Base-by-base conservation (phyloP, 64 coral and sea anemone species). In the Cladopsammia gracilis region DNA sequence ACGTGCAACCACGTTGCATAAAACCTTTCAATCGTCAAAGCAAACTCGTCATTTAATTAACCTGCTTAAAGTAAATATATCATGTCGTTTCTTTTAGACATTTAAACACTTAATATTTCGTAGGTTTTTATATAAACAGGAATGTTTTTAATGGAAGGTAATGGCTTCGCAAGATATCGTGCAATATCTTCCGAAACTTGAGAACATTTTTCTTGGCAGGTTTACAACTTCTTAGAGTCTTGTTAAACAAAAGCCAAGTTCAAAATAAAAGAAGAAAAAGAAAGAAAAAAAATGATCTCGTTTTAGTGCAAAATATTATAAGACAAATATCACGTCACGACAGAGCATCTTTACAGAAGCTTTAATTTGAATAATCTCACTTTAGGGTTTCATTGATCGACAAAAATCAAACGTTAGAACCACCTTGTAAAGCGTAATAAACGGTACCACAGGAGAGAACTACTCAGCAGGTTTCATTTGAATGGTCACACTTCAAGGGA, bases 21-120 rank as follows among this genome's bases (percentile, higher is more conserved):
- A n/a, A 8, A n/a, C 4, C 3, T 56, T 62, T 82, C 78, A 10
- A n/a, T 44, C 16, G 42, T 56, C 18, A 47, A 82, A 82, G 34
- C 54, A 60, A 79, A 26, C 49, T 75, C 25, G 26, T 26, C 9
- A 0, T 79, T 42, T 79, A 58, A 60, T 79, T 58, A 34, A 60
- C 50, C 23, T 60, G 53, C 3, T 22, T 82, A 62, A 25, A 64
- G 78, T 64, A 82, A 82, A 82, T 82, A 82, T 82, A 82, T 82
- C 78, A 64, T 11, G 34, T 45, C 58, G 25, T 64, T 82, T 62
- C 59, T 10, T 64, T 20, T 47, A 22, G 18, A 84, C 20, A 50
- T 49, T 57, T 14, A 75, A 18, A n/a, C 48, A 18, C 72, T 48
- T 75, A 1, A 48, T 48, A 75, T 47, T 49, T 75, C 20, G 25